A percentile compares a stretch with the other conserved stretches of the same genome.
Evolutionary conservation across 2,888 invertebrate genomes (phyloP).

Genomic region (Chymomyza amoena): DNA sequence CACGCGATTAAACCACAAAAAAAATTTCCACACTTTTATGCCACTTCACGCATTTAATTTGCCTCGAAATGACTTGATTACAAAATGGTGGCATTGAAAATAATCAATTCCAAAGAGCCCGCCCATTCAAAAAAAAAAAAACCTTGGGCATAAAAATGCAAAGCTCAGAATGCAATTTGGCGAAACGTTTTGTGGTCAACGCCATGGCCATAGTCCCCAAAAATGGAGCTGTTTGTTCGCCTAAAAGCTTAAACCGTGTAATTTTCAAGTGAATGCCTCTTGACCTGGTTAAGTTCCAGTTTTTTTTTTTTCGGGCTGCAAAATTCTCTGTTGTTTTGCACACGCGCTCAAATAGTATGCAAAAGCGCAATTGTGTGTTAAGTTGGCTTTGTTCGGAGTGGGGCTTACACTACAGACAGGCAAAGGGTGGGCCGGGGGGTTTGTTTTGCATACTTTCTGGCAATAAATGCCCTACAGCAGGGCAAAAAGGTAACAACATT

Average conservation of each 20-base stretch:
- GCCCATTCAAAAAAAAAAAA: background rate
- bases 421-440: slow-evolving; percentile 6
- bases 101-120: slow-evolving; percentile 20
- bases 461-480: slow-evolving; percentile 11
- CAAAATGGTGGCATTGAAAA: slow-evolving; percentile 8
- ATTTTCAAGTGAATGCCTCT: slow-evolving; percentile 68
- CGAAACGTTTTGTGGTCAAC: slow-evolving; percentile 8
- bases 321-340: slow-evolving; percentile 32
- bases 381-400: slow-evolving; percentile 43
- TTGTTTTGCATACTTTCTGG: slow-evolving; percentile 52
- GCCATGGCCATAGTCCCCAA: slow-evolving; percentile 46
- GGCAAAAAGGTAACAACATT: slow-evolving; percentile 51
- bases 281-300: slow-evolving; percentile 54
- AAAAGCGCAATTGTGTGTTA: slow-evolving; percentile 72
- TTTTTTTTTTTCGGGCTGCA: slow-evolving; percentile 1
- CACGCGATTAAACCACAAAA: no score
- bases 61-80: no score
- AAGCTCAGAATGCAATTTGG: background rate
- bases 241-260: slow-evolving; percentile 39
- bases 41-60: no score
- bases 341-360: slow-evolving; percentile 55
- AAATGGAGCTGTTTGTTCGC: slow-evolving; percentile 29
- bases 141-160: background rate
- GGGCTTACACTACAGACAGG: background rate
- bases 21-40: no score